Base-by-base conservation (phyloP, 1,140 invertebrate species). In the Plectrocnemia conspersa region DNA sequence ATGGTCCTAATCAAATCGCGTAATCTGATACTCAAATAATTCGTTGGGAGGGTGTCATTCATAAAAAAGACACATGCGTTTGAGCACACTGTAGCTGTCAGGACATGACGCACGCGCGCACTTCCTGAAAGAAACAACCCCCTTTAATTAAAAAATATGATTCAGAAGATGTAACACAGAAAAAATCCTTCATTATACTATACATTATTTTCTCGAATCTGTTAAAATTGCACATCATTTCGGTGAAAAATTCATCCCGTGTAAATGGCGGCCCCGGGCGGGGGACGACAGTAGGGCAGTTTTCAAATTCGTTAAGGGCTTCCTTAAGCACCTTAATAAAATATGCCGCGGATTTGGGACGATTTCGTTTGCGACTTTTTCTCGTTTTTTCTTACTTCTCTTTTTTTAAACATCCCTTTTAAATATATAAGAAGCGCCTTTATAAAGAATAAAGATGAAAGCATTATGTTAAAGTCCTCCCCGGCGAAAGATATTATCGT, bases 391-490 rank as follows among this genome's bases (percentile, higher is more conserved):
- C 23, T n/a, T 9, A 7, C 16, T 15, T 23, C 21, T 22, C 21
- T 33, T 45, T 27, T 29, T 10, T 16, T n/a, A 6, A 29, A 29
- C 44, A 15, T 21, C 41, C 41, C 23, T 29, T 47, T 47, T 47
- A 32, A 32, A 47, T 18, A 35, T 38, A 50, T 50, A 50, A 50
- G 47, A 50, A 35, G 33, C 47, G 27, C 47, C 47, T 35, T 38
- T 38, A 25, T 36, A 46, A 36, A 47, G 41, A 46, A 40, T 47
- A 48, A 55, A 48, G 53, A 55, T 48, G 53, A 55, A 48, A 55
- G 53, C 45, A 48, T 55, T 48, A 55, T 55, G 53, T 55, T 55
- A 16, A 48, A 55, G 35, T 55, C 53, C 53, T 48, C 53, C 53
- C 53, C 50, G 13, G 11, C 18, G 29, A 19, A 16, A 46, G 53